phyloP scores from a whole-genome alignment of 1,140 invertebrate species.

The Orius laevigatus region DNA sequence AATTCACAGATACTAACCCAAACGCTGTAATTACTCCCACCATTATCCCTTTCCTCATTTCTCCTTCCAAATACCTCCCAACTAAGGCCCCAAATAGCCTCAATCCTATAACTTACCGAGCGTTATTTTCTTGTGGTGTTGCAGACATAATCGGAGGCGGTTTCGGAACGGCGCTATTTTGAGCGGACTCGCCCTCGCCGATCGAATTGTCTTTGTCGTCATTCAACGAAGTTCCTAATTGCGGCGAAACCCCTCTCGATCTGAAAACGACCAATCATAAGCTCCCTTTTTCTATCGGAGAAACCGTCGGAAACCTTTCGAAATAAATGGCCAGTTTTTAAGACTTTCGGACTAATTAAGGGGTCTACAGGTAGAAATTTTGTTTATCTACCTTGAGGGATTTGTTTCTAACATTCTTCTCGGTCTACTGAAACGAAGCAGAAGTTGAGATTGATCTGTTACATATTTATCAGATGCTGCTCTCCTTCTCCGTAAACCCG shows the following conservation, averaged over 20 bases:
- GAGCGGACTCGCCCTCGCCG: too few species aligned
- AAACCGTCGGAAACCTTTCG: too few species aligned
- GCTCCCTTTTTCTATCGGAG: not conserved
- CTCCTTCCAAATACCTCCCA: too few species aligned
- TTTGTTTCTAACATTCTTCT: slow-evolving; percentile 3
- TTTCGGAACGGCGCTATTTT: too few species aligned
- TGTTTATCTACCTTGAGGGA: too few species aligned
- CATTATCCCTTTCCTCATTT: too few species aligned
- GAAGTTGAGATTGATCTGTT: slow-evolving; percentile 51
- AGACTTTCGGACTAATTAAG: not conserved
- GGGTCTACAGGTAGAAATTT: slow-evolving; percentile 2
- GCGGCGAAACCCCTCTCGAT: not conserved
- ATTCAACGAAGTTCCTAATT: not conserved
- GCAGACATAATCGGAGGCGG: too few species aligned
- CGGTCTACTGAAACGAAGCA: slow-evolving; percentile 52
- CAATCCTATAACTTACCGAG: not conserved
- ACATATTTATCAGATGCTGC: slow-evolving; percentile 55
- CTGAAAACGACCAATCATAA: not conserved
- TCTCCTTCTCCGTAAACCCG: slow-evolving; percentile 48
- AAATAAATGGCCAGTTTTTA: not conserved
- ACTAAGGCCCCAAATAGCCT: too few species aligned
- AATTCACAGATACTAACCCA: too few species aligned
- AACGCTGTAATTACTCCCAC: too few species aligned
- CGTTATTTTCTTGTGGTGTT: too few species aligned
- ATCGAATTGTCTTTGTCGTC: too few species aligned